Conservation (phyloP, 30 jellyfish, hydroid and myxozoan genomes). For the Catostylus mosaicus region DNA sequence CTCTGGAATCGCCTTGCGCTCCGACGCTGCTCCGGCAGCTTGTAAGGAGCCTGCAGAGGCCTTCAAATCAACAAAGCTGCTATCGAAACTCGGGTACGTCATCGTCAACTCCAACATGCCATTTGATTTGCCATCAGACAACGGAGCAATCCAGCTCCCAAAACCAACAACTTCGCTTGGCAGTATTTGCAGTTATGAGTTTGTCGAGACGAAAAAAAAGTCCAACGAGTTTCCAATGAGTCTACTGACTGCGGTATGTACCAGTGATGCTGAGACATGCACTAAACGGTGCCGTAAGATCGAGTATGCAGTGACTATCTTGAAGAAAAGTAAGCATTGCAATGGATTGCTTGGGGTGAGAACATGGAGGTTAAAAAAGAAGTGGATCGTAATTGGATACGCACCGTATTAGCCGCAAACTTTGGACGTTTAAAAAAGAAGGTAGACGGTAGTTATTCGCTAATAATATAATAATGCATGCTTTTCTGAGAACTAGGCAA, state of each 20-base stretch:
- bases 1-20: neutral
- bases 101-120: no score
- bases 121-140: no score
- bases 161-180: no score
- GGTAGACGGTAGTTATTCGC: no score
- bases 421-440: no score
- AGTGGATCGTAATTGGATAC: neutral
- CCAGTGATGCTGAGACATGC: neutral
- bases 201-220: constrained; percentile 20
- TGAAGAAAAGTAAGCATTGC: constrained; percentile 27
- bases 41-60: constrained; percentile 3
- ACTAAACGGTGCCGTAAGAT: neutral
- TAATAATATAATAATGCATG: neutral
- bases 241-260: constrained; percentile 18
- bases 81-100: neutral
- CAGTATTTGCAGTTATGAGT: constrained; percentile 8
- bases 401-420: no score
- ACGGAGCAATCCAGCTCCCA: no score
- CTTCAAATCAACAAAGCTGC: neutral
- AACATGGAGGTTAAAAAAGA: constrained; percentile 1
- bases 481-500: neutral
- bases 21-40: neutral
- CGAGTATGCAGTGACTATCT: constrained; percentile 4
- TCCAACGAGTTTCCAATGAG: constrained; percentile 8
- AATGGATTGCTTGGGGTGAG: constrained; percentile 2